Conservation (phyloP, 2,797 vertebrate species). For the Oreochromis grahami region DNA sequence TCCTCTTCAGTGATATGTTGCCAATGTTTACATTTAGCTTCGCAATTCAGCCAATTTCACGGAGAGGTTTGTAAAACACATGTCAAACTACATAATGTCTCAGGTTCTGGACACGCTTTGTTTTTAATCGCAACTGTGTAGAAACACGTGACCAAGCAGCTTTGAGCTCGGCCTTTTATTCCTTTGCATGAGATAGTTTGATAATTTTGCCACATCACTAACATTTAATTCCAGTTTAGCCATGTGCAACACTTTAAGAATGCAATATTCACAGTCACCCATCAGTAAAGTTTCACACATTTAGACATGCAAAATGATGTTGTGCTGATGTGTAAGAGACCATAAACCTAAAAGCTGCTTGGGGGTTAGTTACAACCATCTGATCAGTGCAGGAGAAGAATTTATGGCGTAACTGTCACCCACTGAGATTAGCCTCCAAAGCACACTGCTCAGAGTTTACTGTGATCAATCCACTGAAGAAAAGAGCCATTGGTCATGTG, state of each 20-base stretch:
- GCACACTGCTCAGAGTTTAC: rapidly evolving
- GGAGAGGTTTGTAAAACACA: not conserved
- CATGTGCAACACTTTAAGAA: not conserved
- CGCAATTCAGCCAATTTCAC: not conserved
- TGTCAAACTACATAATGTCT: not conserved
- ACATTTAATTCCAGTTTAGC: not conserved
- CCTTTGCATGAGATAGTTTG: rapidly evolving
- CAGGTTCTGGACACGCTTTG: not conserved
- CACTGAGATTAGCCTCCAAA: not conserved
- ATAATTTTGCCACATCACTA: not conserved
- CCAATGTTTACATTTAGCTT: not conserved
- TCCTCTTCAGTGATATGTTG: not conserved
- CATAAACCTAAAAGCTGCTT: rapidly evolving
- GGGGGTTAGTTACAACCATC: rapidly evolving
- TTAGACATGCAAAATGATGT: rapidly evolving
- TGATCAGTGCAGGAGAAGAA: not conserved
- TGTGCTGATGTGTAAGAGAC: not conserved
- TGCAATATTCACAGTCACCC: rapidly evolving
- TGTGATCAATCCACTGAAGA: not conserved
- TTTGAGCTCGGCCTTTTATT: not conserved
- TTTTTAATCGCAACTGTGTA: not conserved
- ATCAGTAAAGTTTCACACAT: not conserved
- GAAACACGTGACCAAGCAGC: not conserved
- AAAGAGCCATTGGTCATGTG: rapidly evolving
- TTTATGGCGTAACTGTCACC: rapidly evolving